Percentiles rank a stretch among this genome's conserved stretches.
phyloP scores from a whole-genome alignment of 2,113 vertebrate genomes.

The Amphiprion ocellaris region DNA sequence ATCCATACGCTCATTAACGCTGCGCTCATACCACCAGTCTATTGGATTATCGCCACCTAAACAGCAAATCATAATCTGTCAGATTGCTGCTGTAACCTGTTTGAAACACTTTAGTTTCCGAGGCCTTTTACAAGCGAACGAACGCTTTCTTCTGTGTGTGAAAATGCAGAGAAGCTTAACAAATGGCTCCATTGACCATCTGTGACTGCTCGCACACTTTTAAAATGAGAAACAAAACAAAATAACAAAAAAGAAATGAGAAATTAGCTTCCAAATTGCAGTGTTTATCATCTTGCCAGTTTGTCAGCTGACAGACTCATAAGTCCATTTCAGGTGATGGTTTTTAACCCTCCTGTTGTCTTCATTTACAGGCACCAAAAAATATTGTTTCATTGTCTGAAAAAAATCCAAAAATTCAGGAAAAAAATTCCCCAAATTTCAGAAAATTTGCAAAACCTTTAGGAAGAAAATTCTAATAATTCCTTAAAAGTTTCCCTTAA shows the following conservation, averaged over 20 bases:
- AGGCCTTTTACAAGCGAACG: conserved; percentile 9
- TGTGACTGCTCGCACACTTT: conserved; percentile 4
- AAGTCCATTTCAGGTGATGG: conserved; percentile 13
- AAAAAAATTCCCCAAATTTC: no score
- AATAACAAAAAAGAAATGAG: neutral
- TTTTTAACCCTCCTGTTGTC: neutral
- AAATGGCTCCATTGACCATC: conserved; percentile 22
- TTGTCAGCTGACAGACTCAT: conserved; percentile 31
- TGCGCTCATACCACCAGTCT: conserved; percentile 16
- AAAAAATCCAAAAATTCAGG: no score
- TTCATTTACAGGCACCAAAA: no score
- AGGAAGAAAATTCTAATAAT: no score
- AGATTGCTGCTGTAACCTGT: neutral
- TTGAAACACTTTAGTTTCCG: neutral
- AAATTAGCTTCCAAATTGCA: conserved; percentile 28
- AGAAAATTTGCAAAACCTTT: no score
- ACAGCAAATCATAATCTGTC: neutral
- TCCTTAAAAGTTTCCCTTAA: no score
- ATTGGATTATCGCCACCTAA: conserved; percentile 17
- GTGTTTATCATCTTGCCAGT: conserved; percentile 21
- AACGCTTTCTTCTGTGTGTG: neutral
- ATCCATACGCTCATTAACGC: conserved; percentile 36
- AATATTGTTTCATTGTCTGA: no score
- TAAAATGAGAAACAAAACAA: conserved; percentile 34
- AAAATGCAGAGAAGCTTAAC: conserved; percentile 18